phyloP scores from a whole-genome alignment of 2,797 vertebrate species.

The Bradypus variegatus region DNA sequence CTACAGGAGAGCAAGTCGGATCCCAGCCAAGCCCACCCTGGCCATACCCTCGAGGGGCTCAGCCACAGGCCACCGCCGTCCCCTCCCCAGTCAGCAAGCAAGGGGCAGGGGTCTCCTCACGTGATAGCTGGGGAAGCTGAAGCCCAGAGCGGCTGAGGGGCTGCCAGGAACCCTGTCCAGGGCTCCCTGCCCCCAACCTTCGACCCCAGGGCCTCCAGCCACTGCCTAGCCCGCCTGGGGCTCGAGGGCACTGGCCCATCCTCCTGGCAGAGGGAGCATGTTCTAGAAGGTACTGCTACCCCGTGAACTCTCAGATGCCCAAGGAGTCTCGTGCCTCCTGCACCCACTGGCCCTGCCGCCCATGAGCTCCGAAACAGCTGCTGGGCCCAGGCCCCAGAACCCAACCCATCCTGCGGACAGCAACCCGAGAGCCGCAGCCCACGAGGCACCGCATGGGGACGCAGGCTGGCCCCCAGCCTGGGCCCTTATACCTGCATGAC shows the following conservation, averaged over 20 bases:
- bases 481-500: not conserved
- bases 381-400: not conserved
- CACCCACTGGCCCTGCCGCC: not conserved
- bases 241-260: accelerated
- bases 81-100: too few species aligned
- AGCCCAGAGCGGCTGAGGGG: not conserved
- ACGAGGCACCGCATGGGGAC: not conserved
- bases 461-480: too few species aligned
- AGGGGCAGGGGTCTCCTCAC: too few species aligned
- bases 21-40: not conserved
- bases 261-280: not conserved
- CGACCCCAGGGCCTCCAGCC: too few species aligned
- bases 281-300: not conserved
- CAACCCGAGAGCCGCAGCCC: not conserved
- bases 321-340: not conserved
- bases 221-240: not conserved
- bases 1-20: not conserved
- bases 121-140: not conserved
- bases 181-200: too few species aligned
- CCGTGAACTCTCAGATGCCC: not conserved
- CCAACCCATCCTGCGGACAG: not conserved
- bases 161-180: too few species aligned
- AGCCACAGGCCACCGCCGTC: too few species aligned
- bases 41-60: not conserved
- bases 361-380: not conserved